These are phyloP conservation scores for Scarus forsteni DNA, from an alignment of 2,797 vertebrate species.

Conservation along the genomic window DNA sequence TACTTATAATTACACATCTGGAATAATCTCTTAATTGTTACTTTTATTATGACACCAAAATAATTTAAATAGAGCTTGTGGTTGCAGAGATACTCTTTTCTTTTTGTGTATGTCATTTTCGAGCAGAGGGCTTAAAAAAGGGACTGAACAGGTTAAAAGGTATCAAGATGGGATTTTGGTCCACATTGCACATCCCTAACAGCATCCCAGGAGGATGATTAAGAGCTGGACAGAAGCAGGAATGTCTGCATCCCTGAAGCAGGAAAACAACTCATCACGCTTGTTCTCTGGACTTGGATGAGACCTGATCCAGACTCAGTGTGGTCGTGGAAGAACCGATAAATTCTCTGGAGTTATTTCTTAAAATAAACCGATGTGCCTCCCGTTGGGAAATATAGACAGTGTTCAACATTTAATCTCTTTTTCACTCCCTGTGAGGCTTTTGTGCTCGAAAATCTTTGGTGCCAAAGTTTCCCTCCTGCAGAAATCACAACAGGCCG, in stretches of 20 bases:
- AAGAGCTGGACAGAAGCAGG: slow-evolving; percentile 39
- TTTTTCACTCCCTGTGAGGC: slow-evolving; percentile 7
- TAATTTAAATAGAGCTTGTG: too few species aligned
- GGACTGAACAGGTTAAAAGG: too few species aligned
- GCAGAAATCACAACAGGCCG: slow-evolving; percentile 51
- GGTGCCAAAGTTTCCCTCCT: slow-evolving; percentile 13
- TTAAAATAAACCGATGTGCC: slow-evolving; percentile 52
- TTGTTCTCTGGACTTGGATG: slow-evolving; percentile 48
- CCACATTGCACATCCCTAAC: too few species aligned
- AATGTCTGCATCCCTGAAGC: slow-evolving; percentile 26
- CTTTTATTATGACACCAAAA: too few species aligned
- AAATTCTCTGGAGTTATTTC: slow-evolving; percentile 50
- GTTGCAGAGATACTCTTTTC: too few species aligned
- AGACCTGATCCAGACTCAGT: slow-evolving; percentile 47
- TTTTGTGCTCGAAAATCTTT: neutral
- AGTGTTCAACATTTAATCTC: slow-evolving; percentile 8
- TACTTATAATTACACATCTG: too few species aligned
- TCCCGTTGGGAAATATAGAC: slow-evolving; percentile 18
- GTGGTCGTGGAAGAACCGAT: slow-evolving; percentile 12
- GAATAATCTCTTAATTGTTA: too few species aligned
- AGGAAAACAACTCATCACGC: slow-evolving; percentile 29
- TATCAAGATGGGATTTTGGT: too few species aligned
- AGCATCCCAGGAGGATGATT: slow-evolving; percentile 36
- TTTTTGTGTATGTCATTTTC: too few species aligned
- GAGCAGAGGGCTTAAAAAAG: too few species aligned